phyloP scores from a whole-genome alignment of 2,797 vertebrate genomes.

The Sebastolobus alascanus region DNA sequence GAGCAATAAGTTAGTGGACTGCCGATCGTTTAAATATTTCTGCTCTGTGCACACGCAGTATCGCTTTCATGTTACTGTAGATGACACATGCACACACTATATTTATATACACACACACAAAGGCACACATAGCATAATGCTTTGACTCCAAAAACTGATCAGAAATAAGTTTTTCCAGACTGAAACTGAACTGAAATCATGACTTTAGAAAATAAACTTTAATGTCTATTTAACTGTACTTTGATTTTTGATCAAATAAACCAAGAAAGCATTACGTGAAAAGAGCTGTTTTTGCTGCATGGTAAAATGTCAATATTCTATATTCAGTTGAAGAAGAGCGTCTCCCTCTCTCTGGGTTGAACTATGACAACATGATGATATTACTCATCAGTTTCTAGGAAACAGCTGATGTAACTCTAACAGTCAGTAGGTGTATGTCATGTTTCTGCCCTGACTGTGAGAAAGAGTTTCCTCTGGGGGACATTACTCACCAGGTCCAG shows the following conservation, averaged over 20 bases:
- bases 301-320: not conserved
- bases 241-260: not conserved
- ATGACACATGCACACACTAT: not conserved
- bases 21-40: no score
- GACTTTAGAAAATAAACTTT: not conserved
- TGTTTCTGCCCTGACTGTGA: slow-evolving; percentile 27
- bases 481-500: slow-evolving; percentile 29
- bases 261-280: not conserved
- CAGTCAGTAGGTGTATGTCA: slow-evolving; percentile 26
- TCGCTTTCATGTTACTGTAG: not conserved
- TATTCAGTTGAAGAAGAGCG: not conserved
- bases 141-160: not conserved
- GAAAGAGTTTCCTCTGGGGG: slow-evolving; percentile 6
- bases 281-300: not conserved
- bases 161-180: not conserved
- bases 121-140: not conserved
- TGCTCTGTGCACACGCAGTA: no score
- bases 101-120: not conserved
- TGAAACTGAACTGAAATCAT: not conserved
- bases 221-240: not conserved
- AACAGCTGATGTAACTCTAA: slow-evolving; percentile 40
- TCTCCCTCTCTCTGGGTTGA: not conserved
- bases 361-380: not conserved
- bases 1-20: no score
- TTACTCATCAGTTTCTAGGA: slow-evolving; percentile 20